phyloP scores from a whole-genome alignment of 2,797 vertebrate species.

The Aselliscus stoliczkanus region DNA sequence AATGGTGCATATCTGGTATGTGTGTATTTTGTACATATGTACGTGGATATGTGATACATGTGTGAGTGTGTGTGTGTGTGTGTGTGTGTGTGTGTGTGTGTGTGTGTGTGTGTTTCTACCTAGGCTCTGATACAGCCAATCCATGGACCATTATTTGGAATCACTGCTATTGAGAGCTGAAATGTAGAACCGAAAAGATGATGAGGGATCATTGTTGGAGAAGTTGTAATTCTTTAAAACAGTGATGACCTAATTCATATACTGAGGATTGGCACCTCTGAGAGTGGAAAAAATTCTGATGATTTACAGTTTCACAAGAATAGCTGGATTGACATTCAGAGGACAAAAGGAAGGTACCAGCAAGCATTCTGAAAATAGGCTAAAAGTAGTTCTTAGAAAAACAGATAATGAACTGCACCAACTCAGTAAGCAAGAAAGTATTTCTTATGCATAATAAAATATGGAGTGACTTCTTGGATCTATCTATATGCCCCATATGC shows the following conservation, averaged over 20 bases:
- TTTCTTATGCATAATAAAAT: conserved; percentile 36
- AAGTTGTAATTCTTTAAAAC: not conserved
- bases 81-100: not conserved
- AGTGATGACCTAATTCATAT: not conserved
- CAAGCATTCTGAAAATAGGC: conserved; percentile 37
- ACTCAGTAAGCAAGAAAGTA: conserved; percentile 31
- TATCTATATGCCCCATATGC: not conserved
- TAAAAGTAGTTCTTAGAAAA: conserved; percentile 30
- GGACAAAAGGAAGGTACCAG: conserved; percentile 38
- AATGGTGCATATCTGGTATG: not conserved
- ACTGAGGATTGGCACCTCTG: not conserved
- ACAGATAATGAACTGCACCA: conserved; percentile 40
- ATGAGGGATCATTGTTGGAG: not conserved
- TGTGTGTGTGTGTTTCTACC: not conserved
- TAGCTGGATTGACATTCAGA: not conserved
- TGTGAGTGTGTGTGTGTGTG: not conserved
- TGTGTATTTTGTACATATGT: not conserved
- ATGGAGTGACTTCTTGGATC: not conserved
- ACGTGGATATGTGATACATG: not conserved
- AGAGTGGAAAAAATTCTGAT: not conserved
- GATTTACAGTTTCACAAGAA: not conserved
- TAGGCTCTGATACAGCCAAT: not conserved
- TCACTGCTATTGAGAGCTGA: not conserved
- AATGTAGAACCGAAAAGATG: not conserved
- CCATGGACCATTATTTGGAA: not conserved